Conservation (phyloP, 2,797 vertebrate genomes). For the Hypotaenidia okinawae region DNA sequence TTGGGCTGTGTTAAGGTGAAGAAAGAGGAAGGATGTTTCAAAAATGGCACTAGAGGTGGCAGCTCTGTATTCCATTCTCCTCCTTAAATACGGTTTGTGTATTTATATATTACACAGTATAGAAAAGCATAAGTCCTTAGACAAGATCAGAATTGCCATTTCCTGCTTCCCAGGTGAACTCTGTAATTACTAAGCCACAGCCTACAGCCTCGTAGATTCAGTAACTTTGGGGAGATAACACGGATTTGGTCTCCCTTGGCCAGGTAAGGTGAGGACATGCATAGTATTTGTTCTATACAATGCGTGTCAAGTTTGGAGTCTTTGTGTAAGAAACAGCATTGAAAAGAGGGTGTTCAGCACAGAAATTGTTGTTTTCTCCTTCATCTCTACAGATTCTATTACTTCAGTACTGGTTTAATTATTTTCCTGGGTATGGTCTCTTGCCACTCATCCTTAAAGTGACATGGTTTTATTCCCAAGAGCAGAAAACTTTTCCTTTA, state of each 20-base stretch:
- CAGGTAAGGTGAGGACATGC: not conserved
- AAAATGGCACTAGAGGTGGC: not conserved
- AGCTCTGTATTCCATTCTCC: not conserved
- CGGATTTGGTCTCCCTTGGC: not conserved
- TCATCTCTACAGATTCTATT: not conserved
- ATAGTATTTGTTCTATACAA: not conserved
- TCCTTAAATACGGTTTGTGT: not conserved
- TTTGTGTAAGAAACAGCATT: not conserved
- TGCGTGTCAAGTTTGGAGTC: not conserved
- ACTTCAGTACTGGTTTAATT: constrained; percentile 13
- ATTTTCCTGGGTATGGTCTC: not conserved
- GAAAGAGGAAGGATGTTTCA: not conserved
- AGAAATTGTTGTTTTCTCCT: not conserved
- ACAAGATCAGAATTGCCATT: not conserved
- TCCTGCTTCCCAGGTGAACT: not conserved
- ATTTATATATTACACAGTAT: not conserved
- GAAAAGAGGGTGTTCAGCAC: not conserved
- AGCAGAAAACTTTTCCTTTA: not conserved
- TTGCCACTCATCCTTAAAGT: constrained; percentile 10
- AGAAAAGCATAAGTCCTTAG: not conserved
- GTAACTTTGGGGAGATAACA: not conserved
- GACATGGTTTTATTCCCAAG: not conserved
- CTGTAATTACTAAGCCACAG: not conserved
- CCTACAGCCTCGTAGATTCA: not conserved
- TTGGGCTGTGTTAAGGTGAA: not conserved